phyloP scores from a whole-genome alignment of 2,797 vertebrate species.

The Geotrypetes seraphini region DNA sequence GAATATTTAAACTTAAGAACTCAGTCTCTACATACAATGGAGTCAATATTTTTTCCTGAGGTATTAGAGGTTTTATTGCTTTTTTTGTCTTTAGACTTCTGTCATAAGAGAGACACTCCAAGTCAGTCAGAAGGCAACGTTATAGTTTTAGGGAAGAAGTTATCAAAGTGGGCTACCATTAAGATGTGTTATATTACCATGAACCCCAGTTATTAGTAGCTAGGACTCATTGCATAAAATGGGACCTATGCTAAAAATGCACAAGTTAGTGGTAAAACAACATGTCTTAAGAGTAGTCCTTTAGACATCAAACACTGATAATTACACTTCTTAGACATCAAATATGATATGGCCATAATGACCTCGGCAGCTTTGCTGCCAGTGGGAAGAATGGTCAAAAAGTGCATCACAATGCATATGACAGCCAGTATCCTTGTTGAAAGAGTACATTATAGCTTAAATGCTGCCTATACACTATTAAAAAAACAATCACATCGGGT shows the following conservation, averaged over 20 bases:
- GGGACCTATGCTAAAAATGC: too few species aligned
- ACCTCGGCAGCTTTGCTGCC: conserved; percentile 27
- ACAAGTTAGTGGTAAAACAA: too few species aligned
- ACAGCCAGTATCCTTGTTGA: conserved; percentile 37
- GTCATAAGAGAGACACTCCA: conserved; percentile 35
- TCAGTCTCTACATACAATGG: too few species aligned
- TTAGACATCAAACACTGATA: too few species aligned
- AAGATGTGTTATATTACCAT: too few species aligned
- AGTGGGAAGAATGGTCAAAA: conserved; percentile 27
- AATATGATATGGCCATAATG: conserved; percentile 62
- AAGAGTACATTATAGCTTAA: conserved; percentile 50
- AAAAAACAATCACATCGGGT: conserved; percentile 21
- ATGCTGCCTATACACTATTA: conserved; percentile 38
- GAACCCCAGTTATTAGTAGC: too few species aligned
- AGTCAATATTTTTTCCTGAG: too few species aligned
- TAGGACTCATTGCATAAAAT: too few species aligned
- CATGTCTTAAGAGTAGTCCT: too few species aligned
- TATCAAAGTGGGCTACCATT: too few species aligned
- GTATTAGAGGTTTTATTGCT: conserved; percentile 45
- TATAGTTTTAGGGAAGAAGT: too few species aligned
- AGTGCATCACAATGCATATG: conserved; percentile 22
- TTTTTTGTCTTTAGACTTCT: conserved; percentile 26
- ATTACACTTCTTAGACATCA: conserved; percentile 66
- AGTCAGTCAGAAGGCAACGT: conserved; percentile 43
- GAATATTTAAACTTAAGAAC: too few species aligned